These are phyloP conservation scores for Haemorhous mexicanus DNA, from an alignment of 2,113 vertebrate species.

Conservation along the genomic window DNA sequence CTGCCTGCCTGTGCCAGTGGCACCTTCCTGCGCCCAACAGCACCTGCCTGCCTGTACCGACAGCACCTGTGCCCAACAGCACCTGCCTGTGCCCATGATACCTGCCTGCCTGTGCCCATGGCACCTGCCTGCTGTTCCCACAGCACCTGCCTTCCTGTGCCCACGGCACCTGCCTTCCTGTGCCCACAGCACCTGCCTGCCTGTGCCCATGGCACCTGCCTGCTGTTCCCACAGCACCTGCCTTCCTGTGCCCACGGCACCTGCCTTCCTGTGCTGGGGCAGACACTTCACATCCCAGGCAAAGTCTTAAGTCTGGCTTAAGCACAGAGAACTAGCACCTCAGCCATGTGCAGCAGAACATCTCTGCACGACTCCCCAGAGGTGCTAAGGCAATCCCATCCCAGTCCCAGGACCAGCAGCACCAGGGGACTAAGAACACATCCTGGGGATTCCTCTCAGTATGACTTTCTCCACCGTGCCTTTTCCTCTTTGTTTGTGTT, in stretches of 20 bases:
- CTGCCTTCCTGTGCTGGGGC: neutral
- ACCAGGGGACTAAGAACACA: neutral
- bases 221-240: too few species aligned
- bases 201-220: rapidly evolving
- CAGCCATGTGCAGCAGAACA: neutral
- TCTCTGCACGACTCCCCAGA: neutral
- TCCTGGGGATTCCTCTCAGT: neutral
- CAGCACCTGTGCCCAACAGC: too few species aligned
- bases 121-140: too few species aligned
- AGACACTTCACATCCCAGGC: neutral
- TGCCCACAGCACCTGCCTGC: rapidly evolving
- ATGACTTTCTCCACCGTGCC: rapidly evolving
- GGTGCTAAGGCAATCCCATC: neutral
- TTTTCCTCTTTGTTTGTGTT: too few species aligned
- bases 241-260: rapidly evolving
- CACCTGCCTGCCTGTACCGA: neutral
- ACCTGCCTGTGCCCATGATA: too few species aligned
- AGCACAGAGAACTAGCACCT: neutral
- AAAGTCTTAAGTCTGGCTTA: neutral
- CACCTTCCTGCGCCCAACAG: neutral
- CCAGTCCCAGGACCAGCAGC: neutral
- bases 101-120: too few species aligned
- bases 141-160: too few species aligned
- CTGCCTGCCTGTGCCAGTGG: neutral
- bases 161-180: too few species aligned